Evolutionary conservation across 2,113 vertebrate species (phyloP).

Genomic region (Chaetodon trifascialis): DNA sequence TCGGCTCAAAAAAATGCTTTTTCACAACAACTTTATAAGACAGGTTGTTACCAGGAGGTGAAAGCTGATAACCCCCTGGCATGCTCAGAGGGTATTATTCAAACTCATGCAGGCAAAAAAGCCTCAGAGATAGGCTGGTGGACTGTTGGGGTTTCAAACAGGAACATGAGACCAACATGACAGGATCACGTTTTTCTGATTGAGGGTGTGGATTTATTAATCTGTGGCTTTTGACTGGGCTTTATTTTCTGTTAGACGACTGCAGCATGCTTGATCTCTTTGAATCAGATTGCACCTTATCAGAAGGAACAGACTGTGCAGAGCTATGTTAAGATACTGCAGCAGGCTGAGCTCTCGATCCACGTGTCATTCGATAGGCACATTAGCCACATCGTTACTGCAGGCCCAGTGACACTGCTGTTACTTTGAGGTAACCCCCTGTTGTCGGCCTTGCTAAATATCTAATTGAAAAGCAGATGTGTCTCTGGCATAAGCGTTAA

Average conservation of each 20-base stretch:
- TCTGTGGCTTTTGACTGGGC: constrained; percentile 64
- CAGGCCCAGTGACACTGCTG: constrained; percentile 56
- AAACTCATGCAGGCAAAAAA: constrained; percentile 66
- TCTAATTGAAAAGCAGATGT: constrained; percentile 80
- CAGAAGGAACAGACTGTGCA: constrained; percentile 71
- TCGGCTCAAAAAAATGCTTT: constrained; percentile 34
- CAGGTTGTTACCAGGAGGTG: constrained; percentile 70
- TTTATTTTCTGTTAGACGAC: constrained; percentile 74
- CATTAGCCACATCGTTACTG: constrained; percentile 78
- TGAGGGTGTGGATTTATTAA: constrained; percentile 71
- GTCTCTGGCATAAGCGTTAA: constrained; percentile 71
- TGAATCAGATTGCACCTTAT: constrained; percentile 81
- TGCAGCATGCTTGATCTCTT: constrained; percentile 65
- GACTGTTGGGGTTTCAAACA: constrained; percentile 57
- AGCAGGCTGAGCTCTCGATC: constrained; percentile 71
- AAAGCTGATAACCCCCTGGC: constrained; percentile 79
- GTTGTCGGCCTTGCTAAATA: constrained; percentile 59
- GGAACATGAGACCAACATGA: constrained; percentile 60
- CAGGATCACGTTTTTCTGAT: constrained; percentile 59
- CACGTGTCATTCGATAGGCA: constrained; percentile 67
- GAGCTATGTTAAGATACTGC: constrained; percentile 72
- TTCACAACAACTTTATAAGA: constrained; percentile 75
- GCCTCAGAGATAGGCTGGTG: constrained; percentile 46
- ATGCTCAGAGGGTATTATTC: constrained; percentile 74
- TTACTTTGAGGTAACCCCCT: constrained; percentile 71